phyloP scores from a whole-genome alignment of 2,888 invertebrate genomes.

The Beris chalybata region DNA sequence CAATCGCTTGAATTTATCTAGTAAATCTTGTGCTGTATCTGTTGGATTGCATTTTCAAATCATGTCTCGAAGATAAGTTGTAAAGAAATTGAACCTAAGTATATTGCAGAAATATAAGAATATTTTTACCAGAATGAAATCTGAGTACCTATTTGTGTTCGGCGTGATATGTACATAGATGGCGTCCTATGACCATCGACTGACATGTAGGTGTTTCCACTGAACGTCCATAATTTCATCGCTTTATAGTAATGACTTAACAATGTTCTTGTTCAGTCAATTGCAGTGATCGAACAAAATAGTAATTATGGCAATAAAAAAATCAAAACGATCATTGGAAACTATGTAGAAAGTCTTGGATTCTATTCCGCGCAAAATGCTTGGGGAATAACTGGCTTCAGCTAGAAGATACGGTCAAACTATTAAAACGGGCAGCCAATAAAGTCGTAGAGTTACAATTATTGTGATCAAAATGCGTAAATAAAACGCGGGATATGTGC shows the following conservation, averaged over 20 bases:
- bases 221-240: constrained; percentile 16
- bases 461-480: constrained; percentile 30
- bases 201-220: constrained; percentile 22
- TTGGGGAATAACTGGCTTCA: neutral
- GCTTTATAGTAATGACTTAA: constrained; percentile 30
- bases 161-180: constrained; percentile 2
- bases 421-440: constrained; percentile 27
- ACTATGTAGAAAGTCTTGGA: too few species aligned
- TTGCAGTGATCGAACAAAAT: constrained; percentile 16
- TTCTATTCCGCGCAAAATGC: neutral
- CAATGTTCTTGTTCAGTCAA: constrained; percentile 2
- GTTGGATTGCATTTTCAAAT: neutral
- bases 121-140: neutral
- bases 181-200: neutral
- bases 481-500: constrained; percentile 28
- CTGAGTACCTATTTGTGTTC: neutral
- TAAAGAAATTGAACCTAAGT: neutral
- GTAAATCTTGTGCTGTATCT: too few species aligned
- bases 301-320: constrained; percentile 16
- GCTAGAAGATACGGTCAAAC: constrained; percentile 1
- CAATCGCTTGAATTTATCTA: neutral
- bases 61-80: constrained; percentile 5
- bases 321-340: neutral
- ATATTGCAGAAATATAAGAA: neutral
- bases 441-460: constrained; percentile 34